phyloP scores from a whole-genome alignment of 2,113 vertebrate species.

The Rhipidura dahli region DNA sequence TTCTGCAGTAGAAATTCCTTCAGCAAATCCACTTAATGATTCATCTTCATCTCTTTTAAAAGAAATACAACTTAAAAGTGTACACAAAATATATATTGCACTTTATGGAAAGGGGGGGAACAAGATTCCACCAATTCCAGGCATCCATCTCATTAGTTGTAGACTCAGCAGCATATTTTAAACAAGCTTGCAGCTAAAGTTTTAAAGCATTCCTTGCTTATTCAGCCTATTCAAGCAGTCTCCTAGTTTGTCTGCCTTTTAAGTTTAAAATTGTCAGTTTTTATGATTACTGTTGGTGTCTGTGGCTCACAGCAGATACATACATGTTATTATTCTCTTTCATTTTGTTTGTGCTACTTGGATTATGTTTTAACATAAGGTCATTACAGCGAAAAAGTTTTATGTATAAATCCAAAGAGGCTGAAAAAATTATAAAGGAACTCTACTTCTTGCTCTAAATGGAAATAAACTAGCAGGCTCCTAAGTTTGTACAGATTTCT shows the following conservation, averaged over 20 bases:
- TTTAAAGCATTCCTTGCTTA: not conserved
- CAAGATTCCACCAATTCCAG: not conserved
- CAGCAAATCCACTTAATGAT: not conserved
- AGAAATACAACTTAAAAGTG: not conserved
- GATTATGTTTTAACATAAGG: not conserved
- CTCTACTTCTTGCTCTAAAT: not conserved
- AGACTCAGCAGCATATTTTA: not conserved
- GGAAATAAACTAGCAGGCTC: not conserved
- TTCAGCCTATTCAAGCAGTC: not conserved
- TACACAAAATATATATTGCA: not conserved
- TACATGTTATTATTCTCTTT: not conserved
- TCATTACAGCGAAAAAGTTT: not conserved
- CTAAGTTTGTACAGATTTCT: not conserved
- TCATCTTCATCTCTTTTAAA: not conserved
- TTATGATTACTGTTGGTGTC: not conserved
- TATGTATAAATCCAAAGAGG: not conserved
- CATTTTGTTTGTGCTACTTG: not conserved
- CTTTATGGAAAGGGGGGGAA: not conserved
- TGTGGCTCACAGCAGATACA: not conserved
- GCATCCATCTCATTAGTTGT: not conserved
- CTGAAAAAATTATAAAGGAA: not conserved
- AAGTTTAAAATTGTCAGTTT: not conserved
- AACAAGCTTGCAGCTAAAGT: not conserved
- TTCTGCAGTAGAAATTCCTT: not conserved
- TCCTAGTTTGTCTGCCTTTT: not conserved